Conservation (phyloP, 1,140 invertebrate species). For the Sycophaga agraensis region DNA sequence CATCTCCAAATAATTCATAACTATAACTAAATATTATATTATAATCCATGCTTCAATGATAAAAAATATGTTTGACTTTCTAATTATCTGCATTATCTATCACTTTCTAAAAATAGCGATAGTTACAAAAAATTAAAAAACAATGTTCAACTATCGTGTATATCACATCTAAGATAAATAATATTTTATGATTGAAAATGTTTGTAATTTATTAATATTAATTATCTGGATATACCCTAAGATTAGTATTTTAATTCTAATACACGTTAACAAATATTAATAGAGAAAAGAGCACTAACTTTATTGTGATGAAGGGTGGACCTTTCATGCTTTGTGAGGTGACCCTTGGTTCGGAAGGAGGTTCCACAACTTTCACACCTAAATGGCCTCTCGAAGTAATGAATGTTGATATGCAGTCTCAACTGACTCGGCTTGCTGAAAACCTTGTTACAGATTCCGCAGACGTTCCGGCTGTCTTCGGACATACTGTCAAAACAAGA, state of each 20-base stretch:
- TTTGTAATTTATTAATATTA: background rate
- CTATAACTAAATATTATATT: too few relatives aligned
- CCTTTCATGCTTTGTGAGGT: constrained; percentile 88
- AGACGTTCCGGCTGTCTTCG: constrained; percentile 80
- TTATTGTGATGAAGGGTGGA: constrained; percentile 90
- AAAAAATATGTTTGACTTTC: too few relatives aligned
- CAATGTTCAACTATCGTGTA: too few relatives aligned
- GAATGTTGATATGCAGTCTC: constrained; percentile 90
- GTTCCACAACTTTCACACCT: constrained; percentile 88
- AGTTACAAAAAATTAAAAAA: too few relatives aligned
- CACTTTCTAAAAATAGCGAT: too few relatives aligned
- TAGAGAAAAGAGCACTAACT: too few relatives aligned
- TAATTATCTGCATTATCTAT: too few relatives aligned
- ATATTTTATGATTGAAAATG: too few relatives aligned
- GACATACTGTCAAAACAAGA: constrained; percentile 52
- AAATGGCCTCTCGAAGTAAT: constrained; percentile 91
- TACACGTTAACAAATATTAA: too few relatives aligned
- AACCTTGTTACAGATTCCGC: constrained; percentile 85
- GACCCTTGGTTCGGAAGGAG: constrained; percentile 86
- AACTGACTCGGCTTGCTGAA: constrained; percentile 90
- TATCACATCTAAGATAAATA: too few relatives aligned
- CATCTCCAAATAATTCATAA: too few relatives aligned
- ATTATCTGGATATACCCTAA: background rate
- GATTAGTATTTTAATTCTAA: background rate
- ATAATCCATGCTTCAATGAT: too few relatives aligned